phyloP scores from a whole-genome alignment of 2,113 vertebrate genomes.

The Phalacrocorax brasilianus region DNA sequence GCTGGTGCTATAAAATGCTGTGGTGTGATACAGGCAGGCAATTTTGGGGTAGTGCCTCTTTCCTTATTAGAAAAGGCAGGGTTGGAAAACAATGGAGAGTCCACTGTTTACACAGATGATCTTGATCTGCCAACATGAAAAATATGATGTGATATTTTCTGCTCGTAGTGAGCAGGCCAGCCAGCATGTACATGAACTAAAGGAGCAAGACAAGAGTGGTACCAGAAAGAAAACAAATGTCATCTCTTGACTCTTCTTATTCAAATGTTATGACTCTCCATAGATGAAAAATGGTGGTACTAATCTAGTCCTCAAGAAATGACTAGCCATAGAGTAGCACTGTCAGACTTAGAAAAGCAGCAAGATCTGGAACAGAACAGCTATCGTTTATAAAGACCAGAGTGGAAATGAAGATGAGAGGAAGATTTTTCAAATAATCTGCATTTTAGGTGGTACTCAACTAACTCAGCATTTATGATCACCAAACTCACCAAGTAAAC shows the following conservation, averaged over 20 bases:
- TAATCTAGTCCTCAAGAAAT: background rate
- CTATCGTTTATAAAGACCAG: background rate
- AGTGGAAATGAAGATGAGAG: background rate
- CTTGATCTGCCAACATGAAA: background rate
- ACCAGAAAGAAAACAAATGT: background rate
- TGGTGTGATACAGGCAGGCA: background rate
- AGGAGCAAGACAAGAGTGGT: background rate
- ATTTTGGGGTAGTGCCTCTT: background rate
- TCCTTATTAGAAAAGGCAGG: background rate
- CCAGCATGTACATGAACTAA: background rate
- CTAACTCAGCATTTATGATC: background rate
- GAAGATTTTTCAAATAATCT: background rate
- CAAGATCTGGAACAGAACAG: background rate
- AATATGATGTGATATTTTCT: background rate
- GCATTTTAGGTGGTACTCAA: background rate
- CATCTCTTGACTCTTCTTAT: background rate
- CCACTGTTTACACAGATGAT: background rate
- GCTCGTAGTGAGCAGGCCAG: background rate
- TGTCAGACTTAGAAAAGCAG: background rate
- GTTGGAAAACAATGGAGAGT: background rate
- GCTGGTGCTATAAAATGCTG: background rate
- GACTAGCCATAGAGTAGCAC: background rate
- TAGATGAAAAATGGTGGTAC: background rate
- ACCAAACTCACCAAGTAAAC: background rate
- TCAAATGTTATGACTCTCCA: background rate